Base-by-base conservation (phyloP, 2,888 invertebrate species). In the Octodonta nipae region DNA sequence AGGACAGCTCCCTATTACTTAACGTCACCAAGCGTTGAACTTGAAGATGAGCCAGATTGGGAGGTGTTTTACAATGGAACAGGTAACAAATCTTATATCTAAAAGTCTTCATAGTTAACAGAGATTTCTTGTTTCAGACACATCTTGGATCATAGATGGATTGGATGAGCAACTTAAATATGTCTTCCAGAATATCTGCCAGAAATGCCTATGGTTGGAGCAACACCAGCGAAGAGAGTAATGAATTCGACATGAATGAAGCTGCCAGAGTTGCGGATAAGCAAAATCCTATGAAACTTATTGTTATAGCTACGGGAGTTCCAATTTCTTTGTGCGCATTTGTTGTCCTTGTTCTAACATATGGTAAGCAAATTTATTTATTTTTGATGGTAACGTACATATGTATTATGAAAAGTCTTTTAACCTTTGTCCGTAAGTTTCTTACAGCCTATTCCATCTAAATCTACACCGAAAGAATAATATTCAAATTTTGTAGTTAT, bases 191-290 rank as follows among this genome's bases (percentile, higher is more conserved):
- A 6, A 85, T 86, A 28, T 73, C 78, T 38, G 87, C 89, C 0
- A 65, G 69, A 35, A 92, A 91, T 60, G 64, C 67, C 3, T 76
- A 81, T 57, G 91, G 91, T 13, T 85, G 83, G 75, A 83, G 89
- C 36, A 69, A 74, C 10, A 77, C 77, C 56, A 88, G 86, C 41
- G 63, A 68, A 42, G 63, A 70, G 30, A 84, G 80, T 43, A 67
- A 69, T 15, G 66, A 71, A 17, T 70, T 75, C 45, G 70, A 72
- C 51, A 52, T 70, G 10, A 55, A 46, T 13, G 52, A 56, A 36
- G 56, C 59, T 43, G 56, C 57, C 41, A 47, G 67, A 49, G 47
- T 67, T 17, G 66, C 68, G 0, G 68, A 68, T 33, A 66, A 66
- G 44, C 69, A 65, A 41, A 66, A 64, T 30, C 61, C 66, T 33